These are phyloP conservation scores for Excalfactoria chinensis DNA, from an alignment of 2,113 vertebrate genomes.

Conservation along the genomic window DNA sequence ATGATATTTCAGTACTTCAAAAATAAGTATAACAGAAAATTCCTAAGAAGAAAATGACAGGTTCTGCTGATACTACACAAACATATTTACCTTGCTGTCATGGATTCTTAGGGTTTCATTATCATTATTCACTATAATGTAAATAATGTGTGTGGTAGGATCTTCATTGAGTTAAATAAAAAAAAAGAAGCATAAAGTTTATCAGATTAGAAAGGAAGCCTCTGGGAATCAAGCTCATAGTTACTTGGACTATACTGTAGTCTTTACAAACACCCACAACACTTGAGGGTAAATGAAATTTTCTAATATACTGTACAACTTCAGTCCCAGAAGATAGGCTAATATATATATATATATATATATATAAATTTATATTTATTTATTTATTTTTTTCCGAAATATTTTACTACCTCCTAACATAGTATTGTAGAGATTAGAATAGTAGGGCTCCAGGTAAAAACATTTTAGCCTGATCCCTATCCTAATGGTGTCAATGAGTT, in stretches of 20 bases:
- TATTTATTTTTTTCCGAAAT: background rate
- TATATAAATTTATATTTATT: no score
- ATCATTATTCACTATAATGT: background rate
- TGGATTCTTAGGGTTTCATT: background rate
- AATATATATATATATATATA: slow-evolving; percentile 16
- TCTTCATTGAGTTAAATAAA: background rate
- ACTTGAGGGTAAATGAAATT: background rate
- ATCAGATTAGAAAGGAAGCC: background rate
- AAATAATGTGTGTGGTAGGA: background rate
- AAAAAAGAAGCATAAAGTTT: background rate
- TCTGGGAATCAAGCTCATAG: background rate
- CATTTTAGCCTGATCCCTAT: background rate
- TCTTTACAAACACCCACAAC: background rate
- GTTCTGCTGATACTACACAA: background rate
- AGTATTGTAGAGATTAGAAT: background rate
- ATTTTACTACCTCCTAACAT: background rate
- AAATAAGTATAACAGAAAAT: background rate
- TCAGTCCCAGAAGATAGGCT: slow-evolving; percentile 10
- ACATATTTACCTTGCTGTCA: background rate
- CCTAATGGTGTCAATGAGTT: background rate
- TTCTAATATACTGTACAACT: background rate
- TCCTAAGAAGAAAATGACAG: background rate
- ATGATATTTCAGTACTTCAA: background rate
- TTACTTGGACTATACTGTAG: background rate
- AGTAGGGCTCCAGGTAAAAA: background rate